Conservation (phyloP, 2,797 vertebrate genomes). For the Pseudocheirus occidentalis region DNA sequence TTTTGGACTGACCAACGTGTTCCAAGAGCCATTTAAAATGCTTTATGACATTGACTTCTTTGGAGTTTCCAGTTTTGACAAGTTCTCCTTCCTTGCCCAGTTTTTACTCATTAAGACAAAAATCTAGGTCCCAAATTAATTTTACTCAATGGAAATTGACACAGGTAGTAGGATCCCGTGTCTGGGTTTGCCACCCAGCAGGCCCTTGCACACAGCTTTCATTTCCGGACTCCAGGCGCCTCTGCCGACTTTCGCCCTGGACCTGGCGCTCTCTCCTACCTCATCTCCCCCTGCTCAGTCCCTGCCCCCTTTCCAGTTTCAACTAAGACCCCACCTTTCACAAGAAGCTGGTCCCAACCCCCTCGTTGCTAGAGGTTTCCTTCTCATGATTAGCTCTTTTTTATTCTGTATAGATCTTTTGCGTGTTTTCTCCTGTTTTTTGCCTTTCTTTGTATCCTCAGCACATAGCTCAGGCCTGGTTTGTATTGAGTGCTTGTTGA, state of each 20-base stretch:
- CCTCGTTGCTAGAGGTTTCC: too few relatives aligned
- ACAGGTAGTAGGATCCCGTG: background rate
- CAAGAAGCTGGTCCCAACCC: background rate
- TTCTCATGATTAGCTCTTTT: background rate
- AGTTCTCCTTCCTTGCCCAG: background rate
- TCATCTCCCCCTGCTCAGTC: rapidly evolving
- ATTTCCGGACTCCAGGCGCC: background rate
- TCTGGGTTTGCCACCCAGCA: background rate
- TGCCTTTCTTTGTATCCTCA: too few relatives aligned
- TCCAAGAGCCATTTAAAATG: background rate
- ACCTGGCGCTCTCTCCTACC: too few relatives aligned
- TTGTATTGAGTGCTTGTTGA: background rate
- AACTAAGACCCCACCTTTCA: background rate
- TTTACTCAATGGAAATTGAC: background rate
- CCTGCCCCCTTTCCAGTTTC: background rate
- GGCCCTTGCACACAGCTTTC: background rate
- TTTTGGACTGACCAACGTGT: background rate
- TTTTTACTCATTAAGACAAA: background rate
- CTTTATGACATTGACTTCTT: background rate
- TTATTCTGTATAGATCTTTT: background rate
- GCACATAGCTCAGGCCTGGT: too few relatives aligned
- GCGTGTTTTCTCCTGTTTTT: too few relatives aligned
- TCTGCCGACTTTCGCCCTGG: too few relatives aligned
- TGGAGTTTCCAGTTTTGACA: background rate
- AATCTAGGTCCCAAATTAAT: background rate